phyloP scores from a whole-genome alignment of 2,797 vertebrate species.

The Taeniopygia guttata region DNA sequence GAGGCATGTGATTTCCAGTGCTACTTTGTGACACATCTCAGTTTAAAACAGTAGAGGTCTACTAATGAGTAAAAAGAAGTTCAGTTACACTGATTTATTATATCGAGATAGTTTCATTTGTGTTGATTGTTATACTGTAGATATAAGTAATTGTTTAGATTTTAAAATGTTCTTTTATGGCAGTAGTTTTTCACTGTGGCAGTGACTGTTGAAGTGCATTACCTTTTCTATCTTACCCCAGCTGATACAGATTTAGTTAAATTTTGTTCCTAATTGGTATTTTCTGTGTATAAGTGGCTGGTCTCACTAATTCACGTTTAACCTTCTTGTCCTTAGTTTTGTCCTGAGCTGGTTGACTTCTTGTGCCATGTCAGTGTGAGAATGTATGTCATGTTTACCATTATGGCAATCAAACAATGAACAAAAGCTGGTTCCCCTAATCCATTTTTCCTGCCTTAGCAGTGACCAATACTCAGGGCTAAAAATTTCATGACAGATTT shows the following conservation, averaged over 20 bases:
- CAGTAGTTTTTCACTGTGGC: not conserved
- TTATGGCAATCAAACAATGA: not conserved
- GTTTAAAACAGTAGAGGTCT: slow-evolving; percentile 37
- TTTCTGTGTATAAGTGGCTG: not conserved
- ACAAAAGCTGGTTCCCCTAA: not conserved
- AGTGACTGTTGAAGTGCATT: not conserved
- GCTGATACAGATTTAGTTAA: not conserved
- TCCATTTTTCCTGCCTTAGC: not conserved
- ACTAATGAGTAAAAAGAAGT: slow-evolving; percentile 43
- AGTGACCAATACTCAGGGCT: not conserved
- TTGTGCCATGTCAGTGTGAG: not conserved
- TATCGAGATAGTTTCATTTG: slow-evolving; percentile 35
- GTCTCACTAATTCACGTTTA: not conserved
- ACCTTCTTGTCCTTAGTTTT: not conserved
- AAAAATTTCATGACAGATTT: not conserved
- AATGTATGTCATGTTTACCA: not conserved
- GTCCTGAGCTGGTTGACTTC: not conserved
- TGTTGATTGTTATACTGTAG: not conserved
- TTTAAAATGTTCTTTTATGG: not conserved
- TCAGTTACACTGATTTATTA: slow-evolving; percentile 16
- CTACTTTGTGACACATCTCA: slow-evolving; percentile 33
- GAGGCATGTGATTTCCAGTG: slow-evolving; percentile 43
- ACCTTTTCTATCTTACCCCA: not conserved
- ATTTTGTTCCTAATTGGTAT: not conserved
- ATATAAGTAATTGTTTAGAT: not conserved